These are phyloP conservation scores for Aphelocoma coerulescens DNA, from an alignment of 2,113 vertebrate species.

Conservation along the genomic window DNA sequence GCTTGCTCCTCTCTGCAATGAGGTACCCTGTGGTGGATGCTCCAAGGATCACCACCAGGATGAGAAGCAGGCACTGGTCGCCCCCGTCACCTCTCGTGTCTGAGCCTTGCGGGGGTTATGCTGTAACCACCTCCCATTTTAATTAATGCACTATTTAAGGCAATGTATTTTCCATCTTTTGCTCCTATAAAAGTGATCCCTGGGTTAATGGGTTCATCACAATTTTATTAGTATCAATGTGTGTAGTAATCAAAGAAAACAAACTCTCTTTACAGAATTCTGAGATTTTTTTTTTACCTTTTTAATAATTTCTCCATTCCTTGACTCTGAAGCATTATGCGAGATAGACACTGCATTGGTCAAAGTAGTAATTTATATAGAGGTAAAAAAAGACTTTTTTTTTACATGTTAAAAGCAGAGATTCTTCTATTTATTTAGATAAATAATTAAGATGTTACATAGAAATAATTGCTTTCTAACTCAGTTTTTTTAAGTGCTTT, in stretches of 20 bases:
- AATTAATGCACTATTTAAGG: not conserved
- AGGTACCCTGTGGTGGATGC: not conserved
- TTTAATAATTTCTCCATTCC: not conserved
- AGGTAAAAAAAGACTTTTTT: not conserved
- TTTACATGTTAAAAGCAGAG: not conserved
- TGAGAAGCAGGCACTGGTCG: not conserved
- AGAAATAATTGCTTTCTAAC: not conserved
- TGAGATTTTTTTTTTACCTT: rapidly evolving
- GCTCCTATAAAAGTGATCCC: not conserved
- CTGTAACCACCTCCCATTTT: not conserved
- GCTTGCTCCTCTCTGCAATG: not conserved
- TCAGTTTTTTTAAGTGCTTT: not conserved
- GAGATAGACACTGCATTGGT: not conserved
- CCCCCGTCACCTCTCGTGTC: rapidly evolving
- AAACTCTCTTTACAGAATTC: not conserved
- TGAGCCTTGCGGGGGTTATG: not conserved
- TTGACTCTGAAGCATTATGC: not conserved
- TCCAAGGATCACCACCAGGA: rapidly evolving
- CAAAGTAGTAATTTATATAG: not conserved
- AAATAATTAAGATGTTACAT: not conserved
- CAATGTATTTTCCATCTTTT: not conserved
- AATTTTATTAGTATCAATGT: not conserved
- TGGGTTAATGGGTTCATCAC: not conserved
- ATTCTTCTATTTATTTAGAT: not conserved
- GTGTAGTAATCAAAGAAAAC: not conserved